Evolutionary conservation across 2,113 vertebrate species (phyloP), one percentile per base, ranked within the genome.

Genomic region (Rhinogobius similis): DNA sequence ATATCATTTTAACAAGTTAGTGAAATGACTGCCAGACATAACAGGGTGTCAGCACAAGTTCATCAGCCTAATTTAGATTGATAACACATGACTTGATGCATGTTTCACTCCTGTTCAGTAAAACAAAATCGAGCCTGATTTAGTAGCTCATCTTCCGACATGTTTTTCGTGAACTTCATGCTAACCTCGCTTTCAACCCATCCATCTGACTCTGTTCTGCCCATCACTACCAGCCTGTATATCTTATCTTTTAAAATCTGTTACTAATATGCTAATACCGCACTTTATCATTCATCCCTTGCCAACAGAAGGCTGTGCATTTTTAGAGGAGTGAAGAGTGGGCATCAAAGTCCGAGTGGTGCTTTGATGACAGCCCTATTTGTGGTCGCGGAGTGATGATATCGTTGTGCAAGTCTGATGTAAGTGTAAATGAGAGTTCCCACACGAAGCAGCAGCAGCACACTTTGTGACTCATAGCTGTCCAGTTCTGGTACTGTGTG

Each of bases 401-500:
- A 27, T 27, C 44, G 46, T 58, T 56, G 50, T 55, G 75, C 64
- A 39, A 59, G 4, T 18, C 9, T 77, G 72, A 76, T 73, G 62
- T 46, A 62, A 79, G 70, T 62, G 46, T 67, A 68, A 83, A 66
- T 52, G 53, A 73, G 71, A 73, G 65, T 74, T 81, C 75, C 63
- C 65, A 81, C 79, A 67, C 38, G 41, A 43, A 68, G 78, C 62
- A 76, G 75, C 82, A 75, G 75, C 79, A 76, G 75, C 79, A 78
- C 82, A 68, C 71, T 50, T 21, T 55, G 73, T 87, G 82, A 86
- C 56, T 86, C 82, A 87, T 66, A 41, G 23, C 1, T 61, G 75
- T 72, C 79, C 46, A 44, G 26, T 39, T 52, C 18, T 29, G 68
- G 36, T 36, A 62, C 64, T 29, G 55, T 58, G 29, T 61, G 20